Evolutionary conservation across 2,797 vertebrate species (phyloP).

Genomic region (Oreonectes daqikongensis): DNA sequence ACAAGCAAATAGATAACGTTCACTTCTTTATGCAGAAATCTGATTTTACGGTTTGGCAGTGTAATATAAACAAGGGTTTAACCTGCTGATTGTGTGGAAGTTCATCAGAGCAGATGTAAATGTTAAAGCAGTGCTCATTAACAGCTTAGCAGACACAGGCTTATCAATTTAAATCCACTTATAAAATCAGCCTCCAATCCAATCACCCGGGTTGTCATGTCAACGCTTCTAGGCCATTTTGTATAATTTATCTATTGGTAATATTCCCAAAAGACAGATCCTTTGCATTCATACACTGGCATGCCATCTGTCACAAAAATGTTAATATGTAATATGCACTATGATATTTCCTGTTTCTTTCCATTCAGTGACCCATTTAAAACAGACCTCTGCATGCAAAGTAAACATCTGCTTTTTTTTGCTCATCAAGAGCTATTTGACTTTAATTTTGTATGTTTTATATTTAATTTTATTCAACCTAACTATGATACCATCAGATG

Average conservation of each 20-base stretch:
- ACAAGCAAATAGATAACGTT: background rate
- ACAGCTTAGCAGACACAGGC: slow-evolving; percentile 6
- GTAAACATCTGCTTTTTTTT: background rate
- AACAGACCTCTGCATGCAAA: background rate
- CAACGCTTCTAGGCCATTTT: slow-evolving; percentile 40
- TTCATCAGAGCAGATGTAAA: slow-evolving; percentile 17
- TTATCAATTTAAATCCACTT: slow-evolving; percentile 56
- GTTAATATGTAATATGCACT: slow-evolving; percentile 9
- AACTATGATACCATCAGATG: background rate
- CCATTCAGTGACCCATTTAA: background rate
- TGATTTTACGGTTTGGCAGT: background rate
- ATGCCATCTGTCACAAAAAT: slow-evolving; percentile 54
- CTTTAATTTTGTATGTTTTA: background rate
- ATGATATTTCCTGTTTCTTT: background rate
- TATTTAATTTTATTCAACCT: background rate
- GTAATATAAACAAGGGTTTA: slow-evolving; percentile 25
- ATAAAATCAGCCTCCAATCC: slow-evolving; percentile 49
- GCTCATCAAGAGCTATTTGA: background rate
- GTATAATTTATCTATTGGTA: slow-evolving; percentile 59
- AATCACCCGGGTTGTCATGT: slow-evolving; percentile 50
- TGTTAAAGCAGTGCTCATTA: slow-evolving; percentile 30
- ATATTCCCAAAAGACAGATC: slow-evolving; percentile 48
- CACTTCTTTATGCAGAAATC: background rate
- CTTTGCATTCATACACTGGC: slow-evolving; percentile 39
- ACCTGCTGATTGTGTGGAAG: slow-evolving; percentile 5